Evolutionary conservation across 1,140 invertebrate genomes (phyloP), one percentile per base, ranked within the genome.

Genomic region (Amyelois transitella): DNA sequence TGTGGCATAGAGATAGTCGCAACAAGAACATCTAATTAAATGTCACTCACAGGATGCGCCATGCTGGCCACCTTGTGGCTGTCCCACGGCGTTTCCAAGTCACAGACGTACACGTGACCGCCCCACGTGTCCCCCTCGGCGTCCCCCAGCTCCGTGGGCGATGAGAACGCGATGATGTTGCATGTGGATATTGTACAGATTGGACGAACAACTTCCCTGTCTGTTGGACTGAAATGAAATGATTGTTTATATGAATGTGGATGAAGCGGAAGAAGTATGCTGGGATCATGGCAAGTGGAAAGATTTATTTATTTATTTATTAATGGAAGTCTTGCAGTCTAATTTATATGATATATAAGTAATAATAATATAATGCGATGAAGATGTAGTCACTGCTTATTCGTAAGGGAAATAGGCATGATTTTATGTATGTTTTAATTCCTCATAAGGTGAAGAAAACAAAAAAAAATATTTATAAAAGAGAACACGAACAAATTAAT

Each of bases 81-180:
- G 69, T 94, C 91, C 95, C 95, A 96, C 1, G 95, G 95, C 60
- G 94, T 93, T 78, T 96, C 96, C 22, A 97, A 86, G 81, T 97
- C 96, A 64, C 94, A 93, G 4, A 97, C 93, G 81, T 96, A 97
- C 44, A 97, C 94, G 83, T 96, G 92, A 18, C 92, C 93, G 22
- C 92, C 92, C 90, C 93, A 94, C 49, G 91, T 92, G 71, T 92
- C 91, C 7, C 91, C 92, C 50, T 87, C 90, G 10, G 69, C 75
- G 66, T 95, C 94, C 44, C 92, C 90, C 45, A 94, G 87, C 81
- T 92, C 93, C 50, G 90, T 94, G 12, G 91, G 91, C 47, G 92
- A 93, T 17, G 93, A 94, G 75, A 96, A 97, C 0, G 95, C 95
- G 18, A 95, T 91, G 38, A 96, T 93, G 86, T 96, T 96, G 18